Evolutionary conservation across 2,888 invertebrate genomes (phyloP).

Genomic region (Parasteatoda lunata): DNA sequence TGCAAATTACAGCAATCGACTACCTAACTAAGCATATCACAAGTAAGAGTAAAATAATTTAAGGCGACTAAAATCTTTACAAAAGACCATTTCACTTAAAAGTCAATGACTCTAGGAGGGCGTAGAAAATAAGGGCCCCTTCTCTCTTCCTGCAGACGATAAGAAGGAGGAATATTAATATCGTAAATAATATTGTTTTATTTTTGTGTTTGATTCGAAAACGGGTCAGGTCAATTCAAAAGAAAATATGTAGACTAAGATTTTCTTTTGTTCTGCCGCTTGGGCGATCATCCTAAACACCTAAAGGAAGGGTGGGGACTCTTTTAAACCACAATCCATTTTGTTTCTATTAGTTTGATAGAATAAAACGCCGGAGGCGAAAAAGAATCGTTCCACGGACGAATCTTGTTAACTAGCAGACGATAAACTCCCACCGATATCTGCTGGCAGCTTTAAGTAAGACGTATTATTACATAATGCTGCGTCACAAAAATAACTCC

Average conservation of each 20-base stretch:
- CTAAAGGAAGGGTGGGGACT: slow-evolving; percentile 20
- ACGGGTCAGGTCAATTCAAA: slow-evolving; percentile 41
- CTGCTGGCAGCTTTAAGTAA: neutral
- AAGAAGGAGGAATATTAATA: slow-evolving; percentile 11
- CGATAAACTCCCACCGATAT: neutral
- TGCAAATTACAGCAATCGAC: no score
- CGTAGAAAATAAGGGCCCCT: neutral
- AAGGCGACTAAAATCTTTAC: neutral
- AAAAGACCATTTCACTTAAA: neutral
- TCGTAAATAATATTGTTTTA: slow-evolving; percentile 19
- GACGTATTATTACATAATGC: slow-evolving; percentile 19
- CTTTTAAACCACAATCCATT: neutral
- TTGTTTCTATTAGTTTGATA: neutral
- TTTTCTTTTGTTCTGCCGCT: slow-evolving; percentile 50
- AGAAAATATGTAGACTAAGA: slow-evolving; percentile 37
- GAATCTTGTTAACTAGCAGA: neutral
- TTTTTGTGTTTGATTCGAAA: slow-evolving; percentile 28
- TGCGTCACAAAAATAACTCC: slow-evolving; percentile 34
- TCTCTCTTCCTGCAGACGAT: slow-evolving; percentile 18
- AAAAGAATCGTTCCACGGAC: neutral
- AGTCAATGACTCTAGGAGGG: slow-evolving; percentile 34
- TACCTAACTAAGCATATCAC: neutral
- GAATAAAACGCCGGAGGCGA: neutral
- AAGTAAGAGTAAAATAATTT: neutral
- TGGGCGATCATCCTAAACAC: slow-evolving; percentile 47